Base-by-base conservation (phyloP, 2,113 vertebrate species). In the Thymallus thymallus region DNA sequence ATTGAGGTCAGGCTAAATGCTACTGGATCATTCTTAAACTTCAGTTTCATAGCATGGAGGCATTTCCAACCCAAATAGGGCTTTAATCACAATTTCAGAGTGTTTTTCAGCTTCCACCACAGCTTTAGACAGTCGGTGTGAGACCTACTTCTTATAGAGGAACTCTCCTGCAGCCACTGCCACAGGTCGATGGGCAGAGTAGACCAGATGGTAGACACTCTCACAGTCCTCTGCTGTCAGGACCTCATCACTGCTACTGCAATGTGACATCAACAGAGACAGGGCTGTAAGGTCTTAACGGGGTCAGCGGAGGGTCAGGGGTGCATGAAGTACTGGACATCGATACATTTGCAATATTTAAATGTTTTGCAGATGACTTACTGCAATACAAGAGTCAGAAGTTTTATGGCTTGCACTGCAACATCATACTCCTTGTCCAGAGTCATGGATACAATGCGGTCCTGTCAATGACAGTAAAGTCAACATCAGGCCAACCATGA, bases 371-470 rank as follows among this genome's bases (percentile, higher is more conserved):
- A 10, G 26, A 35, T 14, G 18, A 96, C 97, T 97, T 94, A 99
- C 98, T 99, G 98, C 92, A 99, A 94, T 88, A 98, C 96, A 84
- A 99, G 95, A 80, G 98, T 99, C 81, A 99, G 95, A 78, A 99
- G 94, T 90, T 99, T 99, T 92, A 99, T 99, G 89, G 97, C 98
- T 94, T 99, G 98, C 69, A 99, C 98, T 89, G 98, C 98, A 87
- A 99, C 98, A 84, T 99, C 98, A 41, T 98, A 99, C 91, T 99
- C 98, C 90, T 99, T 99, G 90, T 99, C 97, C 80, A 99, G 94
- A 86, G 97, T 98, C 97, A 99, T 99, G 80, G 98, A 99, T 72
- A 99, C 98, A 82, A 99, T 99, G 80, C 98, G 96, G 88, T 99
- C 97, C 97, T 98, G 64, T 66, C 64, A 41, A 66, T 14, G 64